Base-by-base conservation (phyloP, 2,113 vertebrate species). In the Eubucco bourcierii region DNA sequence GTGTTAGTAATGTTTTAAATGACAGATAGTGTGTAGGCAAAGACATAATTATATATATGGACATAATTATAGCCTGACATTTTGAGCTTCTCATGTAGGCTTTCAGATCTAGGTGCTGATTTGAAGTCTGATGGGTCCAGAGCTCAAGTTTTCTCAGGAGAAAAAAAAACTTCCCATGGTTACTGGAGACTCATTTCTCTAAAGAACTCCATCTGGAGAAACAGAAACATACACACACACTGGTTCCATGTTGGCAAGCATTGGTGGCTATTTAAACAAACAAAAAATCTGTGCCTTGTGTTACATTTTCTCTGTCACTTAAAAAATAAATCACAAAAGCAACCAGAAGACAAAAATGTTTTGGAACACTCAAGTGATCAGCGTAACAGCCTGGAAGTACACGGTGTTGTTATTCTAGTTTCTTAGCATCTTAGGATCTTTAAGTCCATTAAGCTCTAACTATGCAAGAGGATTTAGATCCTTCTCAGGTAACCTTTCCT, bases 391-490 rank as follows among this genome's bases (percentile, higher is more conserved):
- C 80, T 77, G 56, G 34, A 78, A 81, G 24, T 67, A 77, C 34
- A 83, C 34, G 50, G 73, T 25, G 28, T 20, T 92, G 50, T 89
- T 94, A 77, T 93, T 92, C 66, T 64, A 15, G 34, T 93, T 95
- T 87, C 84, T 84, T 84, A 91, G 29, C 46, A 61, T 91, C 70
- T 94, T 78, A 90, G 55, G 56, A 87, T 55, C 25, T 76, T 58
- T 90, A 92, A 94, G 17, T 79, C 87, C 52, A 63, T 87, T 92
- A 93, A 87, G 60, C 46, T 71, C 58, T 90, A 95, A 95, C 80
- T 90, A 63, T 1, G 5, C 78, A 76, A 87, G 60, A 87, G 14
- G 87, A 90, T 81, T 87, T 90, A 80, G 60, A 84, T 47, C 70
- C 47, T 82, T 67, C 84, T 84, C 78, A 1, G 5, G 33, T 70